Evolutionary conservation across 2,113 vertebrate genomes (phyloP).

Genomic region (Leptobrachium ailaonicum): DNA sequence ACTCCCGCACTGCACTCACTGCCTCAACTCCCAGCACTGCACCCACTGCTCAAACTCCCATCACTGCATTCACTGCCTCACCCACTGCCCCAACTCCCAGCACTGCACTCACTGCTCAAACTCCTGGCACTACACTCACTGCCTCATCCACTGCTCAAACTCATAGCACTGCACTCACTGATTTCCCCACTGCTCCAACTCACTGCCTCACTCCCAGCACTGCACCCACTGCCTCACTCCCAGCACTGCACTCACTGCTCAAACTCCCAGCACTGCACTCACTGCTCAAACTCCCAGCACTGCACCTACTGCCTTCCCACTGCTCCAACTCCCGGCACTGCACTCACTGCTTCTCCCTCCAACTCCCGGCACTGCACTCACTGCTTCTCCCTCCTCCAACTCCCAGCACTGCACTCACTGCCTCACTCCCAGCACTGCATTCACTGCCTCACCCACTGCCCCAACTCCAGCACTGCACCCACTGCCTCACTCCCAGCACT

Average conservation of each 20-base stretch:
- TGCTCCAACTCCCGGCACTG: not conserved
- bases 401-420: not conserved
- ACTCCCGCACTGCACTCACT: not conserved
- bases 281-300: not conserved
- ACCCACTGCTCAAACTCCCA: too few relatives aligned
- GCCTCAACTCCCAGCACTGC: too few relatives aligned
- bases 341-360: not conserved
- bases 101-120: not conserved
- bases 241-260: not conserved
- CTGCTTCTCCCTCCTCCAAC: not conserved
- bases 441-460: not conserved
- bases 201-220: not conserved
- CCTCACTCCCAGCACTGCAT: not conserved
- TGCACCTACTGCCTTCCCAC: not conserved
- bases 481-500: not conserved
- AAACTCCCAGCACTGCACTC: not conserved
- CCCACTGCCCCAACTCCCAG: not conserved
- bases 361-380: not conserved
- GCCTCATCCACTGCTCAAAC: not conserved
- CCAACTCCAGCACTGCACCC: not conserved
- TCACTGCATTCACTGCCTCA: too few relatives aligned
- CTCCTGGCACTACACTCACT: not conserved
- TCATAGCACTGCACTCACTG: not conserved
- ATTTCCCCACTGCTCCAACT: not conserved
- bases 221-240: not conserved